Evolutionary conservation across 64 coral and sea anemone species (phyloP), one percentile per base, ranked within the genome.

Genomic region (Pocillopora verrucosa): DNA sequence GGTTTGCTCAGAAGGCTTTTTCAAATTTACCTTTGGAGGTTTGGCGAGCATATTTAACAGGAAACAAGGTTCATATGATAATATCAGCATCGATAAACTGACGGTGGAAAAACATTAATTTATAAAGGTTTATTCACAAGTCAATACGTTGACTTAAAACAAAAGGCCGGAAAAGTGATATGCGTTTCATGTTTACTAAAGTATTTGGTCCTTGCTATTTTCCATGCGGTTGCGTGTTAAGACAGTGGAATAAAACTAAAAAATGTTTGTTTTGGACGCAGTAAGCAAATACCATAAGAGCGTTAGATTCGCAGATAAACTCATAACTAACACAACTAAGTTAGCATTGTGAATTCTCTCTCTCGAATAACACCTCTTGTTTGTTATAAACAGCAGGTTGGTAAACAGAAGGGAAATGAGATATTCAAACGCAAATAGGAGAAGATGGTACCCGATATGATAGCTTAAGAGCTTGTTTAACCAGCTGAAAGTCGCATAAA

Each of bases 71-170:
- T 6, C 37, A 56, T 72, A 58, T 57, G 26, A 85, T 38, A 72
- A 72, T 38, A 65, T 63, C 12, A 67, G 61, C 16, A 65, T 68
- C 61, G 36, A 62, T 67, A 83, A 83, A 58, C 63, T 20, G 19
- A 85, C 36, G 20, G 22, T 72, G 61, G 82, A 85, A 85, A 83
- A 85, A 85, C 65, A 85, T 85, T 85, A 85, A 72, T 85, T 85
- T 72, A 51, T 56, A 70, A 15, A 56, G 45, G 38, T 85, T 57
- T 72, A 51, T 85, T 25, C n/a, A 85, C 57, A 41, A 56, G 82
- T 67, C 41, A 65, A 85, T 72, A 26, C 70, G 82, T 85, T 85
- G 65, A 85, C 65, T 57, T 5, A 38, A 85, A 85, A 37, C 67
- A 70, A 56, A 72, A 37, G 35, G 56, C 56, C 19, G 11, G 45